A percentile compares a stretch with the other conserved stretches of the same genome.
Evolutionary conservation across 2,113 vertebrate genomes (phyloP).

Genomic region (Colinus virginianus): DNA sequence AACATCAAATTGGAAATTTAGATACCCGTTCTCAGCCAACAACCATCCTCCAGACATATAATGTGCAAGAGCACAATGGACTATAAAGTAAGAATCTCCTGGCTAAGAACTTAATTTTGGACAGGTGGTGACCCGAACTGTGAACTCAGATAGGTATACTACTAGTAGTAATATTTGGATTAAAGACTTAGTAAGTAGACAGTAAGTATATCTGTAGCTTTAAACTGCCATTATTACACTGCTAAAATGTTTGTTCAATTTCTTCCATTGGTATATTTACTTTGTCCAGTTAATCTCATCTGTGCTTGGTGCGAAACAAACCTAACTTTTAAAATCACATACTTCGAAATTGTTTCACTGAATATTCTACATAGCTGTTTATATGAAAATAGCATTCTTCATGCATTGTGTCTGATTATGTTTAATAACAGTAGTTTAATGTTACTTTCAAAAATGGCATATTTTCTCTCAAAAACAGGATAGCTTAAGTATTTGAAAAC

Average conservation of each 20-base stretch:
- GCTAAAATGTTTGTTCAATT: not conserved
- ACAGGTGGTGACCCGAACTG: not conserved
- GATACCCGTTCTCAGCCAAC: not conserved
- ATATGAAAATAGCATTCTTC: not conserved
- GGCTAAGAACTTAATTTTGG: not conserved
- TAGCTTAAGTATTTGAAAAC: not conserved
- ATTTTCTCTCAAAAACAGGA: not conserved
- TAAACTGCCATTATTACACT: not conserved
- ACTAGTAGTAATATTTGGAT: not conserved
- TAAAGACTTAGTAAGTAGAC: not conserved
- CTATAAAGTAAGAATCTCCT: not conserved
- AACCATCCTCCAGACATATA: not conserved
- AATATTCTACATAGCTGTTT: not conserved
- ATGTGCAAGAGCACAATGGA: not conserved
- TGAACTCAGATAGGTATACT: not conserved
- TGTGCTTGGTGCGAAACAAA: not conserved
- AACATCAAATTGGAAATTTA: not conserved
- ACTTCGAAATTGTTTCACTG: not conserved
- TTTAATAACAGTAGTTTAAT: not conserved
- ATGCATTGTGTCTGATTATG: not conserved
- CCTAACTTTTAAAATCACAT: not conserved
- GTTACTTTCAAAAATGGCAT: not conserved
- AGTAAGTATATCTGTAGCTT: not conserved
- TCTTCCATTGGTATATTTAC: not conserved
- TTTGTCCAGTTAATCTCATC: not conserved